Percentiles rank a stretch among this genome's conserved stretches.
Evolutionary conservation across 2,797 vertebrate genomes (phyloP).

Genomic region (Rhinella marina): DNA sequence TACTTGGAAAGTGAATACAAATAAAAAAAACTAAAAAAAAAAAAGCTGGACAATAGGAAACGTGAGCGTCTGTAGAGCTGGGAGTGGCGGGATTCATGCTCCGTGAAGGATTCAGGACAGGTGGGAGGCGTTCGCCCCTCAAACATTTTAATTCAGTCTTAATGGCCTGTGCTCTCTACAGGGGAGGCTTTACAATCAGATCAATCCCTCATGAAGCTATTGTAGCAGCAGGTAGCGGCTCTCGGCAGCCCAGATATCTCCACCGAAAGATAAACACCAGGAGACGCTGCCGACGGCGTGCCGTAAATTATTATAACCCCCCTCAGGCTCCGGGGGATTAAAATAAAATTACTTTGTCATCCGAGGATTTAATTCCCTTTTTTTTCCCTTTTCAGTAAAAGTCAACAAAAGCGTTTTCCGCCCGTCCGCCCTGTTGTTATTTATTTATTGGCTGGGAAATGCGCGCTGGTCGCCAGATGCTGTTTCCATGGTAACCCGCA

Average conservation of each 20-base stretch:
- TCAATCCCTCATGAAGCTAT: conserved; percentile 16
- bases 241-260: conserved; percentile 25
- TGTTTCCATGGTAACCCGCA: conserved; percentile 74
- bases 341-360: conserved; percentile 33
- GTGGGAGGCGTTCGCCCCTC: not conserved
- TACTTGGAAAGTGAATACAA: too few relatives aligned
- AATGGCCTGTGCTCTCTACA: not conserved
- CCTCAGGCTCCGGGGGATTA: conserved; percentile 2
- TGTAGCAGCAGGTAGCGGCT: conserved; percentile 13
- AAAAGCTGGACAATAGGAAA: not conserved
- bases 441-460: conserved; percentile 64
- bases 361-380: conserved; percentile 12
- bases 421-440: conserved; percentile 38
- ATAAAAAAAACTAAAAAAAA: not conserved
- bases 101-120: not conserved
- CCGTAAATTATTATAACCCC: conserved; percentile 35
- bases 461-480: conserved; percentile 68
- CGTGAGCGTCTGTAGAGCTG: not conserved
- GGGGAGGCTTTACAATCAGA: conserved; percentile 9
- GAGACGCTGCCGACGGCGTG: not conserved
- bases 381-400: conserved; percentile 2
- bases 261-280: conserved; percentile 26
- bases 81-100: not conserved
- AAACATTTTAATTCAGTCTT: conserved; percentile 18
- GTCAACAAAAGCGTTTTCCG: conserved; percentile 32